Base-by-base conservation (phyloP, 2,888 invertebrate species). In the Schizaphis graminum region DNA sequence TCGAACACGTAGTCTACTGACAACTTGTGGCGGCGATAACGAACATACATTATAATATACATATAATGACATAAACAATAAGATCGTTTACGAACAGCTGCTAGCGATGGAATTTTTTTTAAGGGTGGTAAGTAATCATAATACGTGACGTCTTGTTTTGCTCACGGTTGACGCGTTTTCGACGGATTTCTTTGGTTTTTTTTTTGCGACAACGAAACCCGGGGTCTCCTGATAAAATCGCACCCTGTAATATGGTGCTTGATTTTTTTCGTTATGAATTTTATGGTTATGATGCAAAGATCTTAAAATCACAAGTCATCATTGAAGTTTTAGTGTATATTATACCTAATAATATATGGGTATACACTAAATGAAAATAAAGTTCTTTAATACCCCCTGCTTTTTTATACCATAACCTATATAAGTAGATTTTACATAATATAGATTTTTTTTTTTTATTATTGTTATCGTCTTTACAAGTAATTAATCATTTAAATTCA, bases 21-120 rank as follows among this genome's bases (percentile, higher is more conserved):
- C 21, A 47, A 77, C 77, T 77, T 26, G 49, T 57, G 49, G 90
- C 47, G 90, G 61, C 47, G 53, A 49, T 53, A 53, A 28, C 77
- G 77, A 21, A 53, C 35, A 77, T 3, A 10, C 7, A 35, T 35
- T 35, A 35, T 77, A 21, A 77, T 77, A 77, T 2, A 35, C 77
- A 77, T 77, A 77, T 77, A 77, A 77, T 77, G 77, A 77, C 85
- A 91, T 91, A 91, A 91, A 91, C 91, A 91, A 91, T 91, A 86
- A 56, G 91, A 85, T 91, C 91, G 85, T 91, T 91, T 86, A 91
- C 91, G 57, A 85, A 57, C 91, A 91, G 91, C 91, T 91, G 91
- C 44, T 91, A n/a, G 77, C 77, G 35, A 41, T 35, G 77, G 35
- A 5, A n/a, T n/a, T 86, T 86, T 91, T 56, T 56, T 91, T 77